These are phyloP conservation scores for Champsocephalus esox DNA, from an alignment of 2,797 vertebrate species.

Conservation along the genomic window DNA sequence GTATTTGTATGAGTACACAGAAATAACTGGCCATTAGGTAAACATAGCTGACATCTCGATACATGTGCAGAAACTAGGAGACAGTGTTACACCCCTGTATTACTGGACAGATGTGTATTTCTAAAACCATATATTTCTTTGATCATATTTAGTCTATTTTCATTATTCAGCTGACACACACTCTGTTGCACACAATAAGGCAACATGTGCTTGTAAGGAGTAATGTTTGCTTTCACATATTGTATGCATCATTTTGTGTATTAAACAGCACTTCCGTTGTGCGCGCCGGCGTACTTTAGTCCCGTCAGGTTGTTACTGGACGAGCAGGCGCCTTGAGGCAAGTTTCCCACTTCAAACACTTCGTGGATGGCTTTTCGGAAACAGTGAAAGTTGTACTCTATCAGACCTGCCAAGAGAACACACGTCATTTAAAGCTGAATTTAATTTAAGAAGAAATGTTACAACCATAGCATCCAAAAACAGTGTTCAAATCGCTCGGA, in stretches of 20 bases:
- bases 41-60: constrained; percentile 37
- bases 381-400: constrained; percentile 98
- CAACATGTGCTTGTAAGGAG: background rate
- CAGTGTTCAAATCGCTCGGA: background rate
- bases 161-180: constrained; percentile 4
- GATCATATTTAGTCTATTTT: too few relatives aligned
- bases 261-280: constrained; percentile 89
- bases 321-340: constrained; percentile 80
- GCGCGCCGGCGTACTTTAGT: constrained; percentile 82
- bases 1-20: constrained; percentile 10
- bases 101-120: too few relatives aligned
- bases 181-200: constrained; percentile 13
- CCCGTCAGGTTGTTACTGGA: constrained; percentile 66
- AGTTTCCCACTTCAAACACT: constrained; percentile 92
- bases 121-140: too few relatives aligned
- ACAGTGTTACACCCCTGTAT: background rate
- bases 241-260: background rate
- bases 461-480: too few relatives aligned
- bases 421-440: background rate
- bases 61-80: constrained; percentile 22
- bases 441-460: background rate
- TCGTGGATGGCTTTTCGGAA: constrained; percentile 97
- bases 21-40: constrained; percentile 44
- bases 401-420: constrained; percentile 86
- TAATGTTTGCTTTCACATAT: background rate